Evolutionary conservation across 2,113 vertebrate genomes (phyloP).

Genomic region (Rhinoderma darwinii): DNA sequence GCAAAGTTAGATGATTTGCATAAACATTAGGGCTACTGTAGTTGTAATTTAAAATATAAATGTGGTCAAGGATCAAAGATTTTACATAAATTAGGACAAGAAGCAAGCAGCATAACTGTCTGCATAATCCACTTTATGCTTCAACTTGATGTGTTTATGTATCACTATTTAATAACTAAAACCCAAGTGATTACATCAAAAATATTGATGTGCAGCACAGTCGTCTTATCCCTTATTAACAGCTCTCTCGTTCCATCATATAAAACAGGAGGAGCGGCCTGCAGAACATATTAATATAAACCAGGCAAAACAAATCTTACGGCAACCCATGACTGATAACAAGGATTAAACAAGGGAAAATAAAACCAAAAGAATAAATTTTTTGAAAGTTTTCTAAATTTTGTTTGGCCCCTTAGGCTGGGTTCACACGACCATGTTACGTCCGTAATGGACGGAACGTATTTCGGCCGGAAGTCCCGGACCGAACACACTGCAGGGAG

Average conservation of each 20-base stretch:
- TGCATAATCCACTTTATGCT: slow-evolving; percentile 32
- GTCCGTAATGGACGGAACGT: too few species aligned
- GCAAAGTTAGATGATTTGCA: slow-evolving; percentile 19
- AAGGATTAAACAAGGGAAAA: slow-evolving; percentile 9
- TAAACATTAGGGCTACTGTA: neutral
- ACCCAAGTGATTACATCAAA: slow-evolving; percentile 41
- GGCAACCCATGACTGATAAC: neutral
- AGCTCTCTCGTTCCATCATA: slow-evolving; percentile 1
- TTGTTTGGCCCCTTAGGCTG: too few species aligned
- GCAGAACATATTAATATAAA: slow-evolving; percentile 4
- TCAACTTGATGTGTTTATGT: slow-evolving; percentile 39
- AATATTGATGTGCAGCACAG: slow-evolving; percentile 31
- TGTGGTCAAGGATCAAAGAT: slow-evolving; percentile 28
- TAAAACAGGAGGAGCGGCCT: neutral
- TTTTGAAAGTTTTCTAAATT: neutral
- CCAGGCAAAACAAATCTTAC: slow-evolving; percentile 31
- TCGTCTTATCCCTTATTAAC: slow-evolving; percentile 40
- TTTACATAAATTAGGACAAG: slow-evolving; percentile 28
- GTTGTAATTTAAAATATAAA: slow-evolving; percentile 11
- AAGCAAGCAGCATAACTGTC: neutral
- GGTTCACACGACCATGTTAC: too few species aligned
- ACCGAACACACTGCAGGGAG: too few species aligned
- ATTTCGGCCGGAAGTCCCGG: too few species aligned
- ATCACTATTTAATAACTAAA: slow-evolving; percentile 35
- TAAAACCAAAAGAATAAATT: slow-evolving; percentile 18